Evolutionary conservation across 2,888 invertebrate species (phyloP).

Genomic region (Synergus gifuensis): DNA sequence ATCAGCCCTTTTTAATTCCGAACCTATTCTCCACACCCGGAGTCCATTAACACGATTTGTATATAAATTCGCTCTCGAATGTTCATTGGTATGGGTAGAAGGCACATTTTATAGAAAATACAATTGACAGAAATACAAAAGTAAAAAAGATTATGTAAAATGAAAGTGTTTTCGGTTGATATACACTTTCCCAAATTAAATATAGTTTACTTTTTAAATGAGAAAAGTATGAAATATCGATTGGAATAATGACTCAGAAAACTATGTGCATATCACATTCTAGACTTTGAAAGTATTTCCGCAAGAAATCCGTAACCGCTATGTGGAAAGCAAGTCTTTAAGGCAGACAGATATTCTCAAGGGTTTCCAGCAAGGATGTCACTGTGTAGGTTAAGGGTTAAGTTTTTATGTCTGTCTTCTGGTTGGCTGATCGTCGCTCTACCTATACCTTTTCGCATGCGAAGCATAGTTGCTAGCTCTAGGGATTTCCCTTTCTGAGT

Average conservation of each 20-base stretch:
- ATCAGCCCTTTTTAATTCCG: not conserved
- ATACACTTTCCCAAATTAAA: not conserved
- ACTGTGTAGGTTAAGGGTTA: conserved; percentile 9
- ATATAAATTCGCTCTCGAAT: not conserved
- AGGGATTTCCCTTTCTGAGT: not conserved
- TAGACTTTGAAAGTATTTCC: not conserved
- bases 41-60: not conserved
- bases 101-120: not conserved
- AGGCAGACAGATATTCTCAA: conserved; percentile 28
- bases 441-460: not conserved
- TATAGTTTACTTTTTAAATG: not conserved
- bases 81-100: conserved; percentile 7
- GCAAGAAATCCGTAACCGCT: conserved; percentile 19
- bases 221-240: conserved; percentile 8
- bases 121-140: conserved; percentile 8
- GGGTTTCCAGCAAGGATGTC: conserved; percentile 8
- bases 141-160: conserved; percentile 17
- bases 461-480: not conserved
- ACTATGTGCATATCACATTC: not conserved
- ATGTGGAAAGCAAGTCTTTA: conserved; percentile 18
- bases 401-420: conserved; percentile 8
- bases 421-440: not conserved
- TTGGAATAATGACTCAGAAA: not conserved
- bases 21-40: conserved; percentile 13
- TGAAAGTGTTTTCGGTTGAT: conserved; percentile 17